These are phyloP conservation scores for Cygnus olor DNA, from an alignment of 2,797 vertebrate species.

Conservation along the genomic window DNA sequence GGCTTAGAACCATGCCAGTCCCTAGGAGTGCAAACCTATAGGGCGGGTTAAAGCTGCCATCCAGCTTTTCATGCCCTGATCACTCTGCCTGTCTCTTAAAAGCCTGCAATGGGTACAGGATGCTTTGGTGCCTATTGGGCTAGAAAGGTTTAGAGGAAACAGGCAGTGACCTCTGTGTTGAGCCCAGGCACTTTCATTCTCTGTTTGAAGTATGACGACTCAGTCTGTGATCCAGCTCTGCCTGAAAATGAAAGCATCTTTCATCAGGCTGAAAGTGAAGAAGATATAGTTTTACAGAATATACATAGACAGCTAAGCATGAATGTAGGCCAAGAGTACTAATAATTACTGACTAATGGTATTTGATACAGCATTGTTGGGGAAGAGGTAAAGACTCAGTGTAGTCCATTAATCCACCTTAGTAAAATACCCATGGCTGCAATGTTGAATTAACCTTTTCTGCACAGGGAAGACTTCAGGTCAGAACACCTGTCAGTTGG, in stretches of 20 bases:
- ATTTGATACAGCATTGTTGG: background rate
- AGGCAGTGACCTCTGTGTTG: rapidly evolving
- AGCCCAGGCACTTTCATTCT: rapidly evolving
- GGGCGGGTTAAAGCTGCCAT: background rate
- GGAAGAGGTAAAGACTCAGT: background rate
- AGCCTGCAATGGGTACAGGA: background rate
- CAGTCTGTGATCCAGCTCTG: background rate
- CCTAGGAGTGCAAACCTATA: background rate
- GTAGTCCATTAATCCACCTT: background rate
- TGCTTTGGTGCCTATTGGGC: background rate
- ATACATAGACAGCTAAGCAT: background rate
- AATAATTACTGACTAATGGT: background rate
- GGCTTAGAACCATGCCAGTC: background rate
- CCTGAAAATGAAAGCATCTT: background rate
- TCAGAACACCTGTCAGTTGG: background rate
- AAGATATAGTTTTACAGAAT: background rate
- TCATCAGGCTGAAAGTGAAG: background rate
- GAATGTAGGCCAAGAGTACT: background rate
- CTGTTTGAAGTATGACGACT: background rate
- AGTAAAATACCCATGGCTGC: background rate
- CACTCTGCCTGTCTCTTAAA: background rate
- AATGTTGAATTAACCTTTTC: background rate
- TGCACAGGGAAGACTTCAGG: background rate
- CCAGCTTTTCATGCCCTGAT: background rate
- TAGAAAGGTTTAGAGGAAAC: background rate